Evolutionary conservation across 2,113 vertebrate species (phyloP), one percentile per base, ranked within the genome.

Genomic region (Sander lucioperca): DNA sequence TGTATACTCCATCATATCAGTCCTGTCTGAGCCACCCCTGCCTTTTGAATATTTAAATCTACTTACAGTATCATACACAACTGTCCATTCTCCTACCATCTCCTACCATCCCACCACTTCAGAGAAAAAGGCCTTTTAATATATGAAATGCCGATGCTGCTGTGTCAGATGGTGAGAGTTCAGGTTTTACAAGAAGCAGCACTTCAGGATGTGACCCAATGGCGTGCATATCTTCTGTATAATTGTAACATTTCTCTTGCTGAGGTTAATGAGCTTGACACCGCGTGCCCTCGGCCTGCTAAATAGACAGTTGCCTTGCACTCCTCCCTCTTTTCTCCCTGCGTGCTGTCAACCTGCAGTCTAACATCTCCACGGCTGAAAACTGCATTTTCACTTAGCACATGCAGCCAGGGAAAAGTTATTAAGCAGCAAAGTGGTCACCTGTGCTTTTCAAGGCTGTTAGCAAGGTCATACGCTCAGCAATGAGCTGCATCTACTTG

Each of bases 401-500:
- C 54, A 70, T 81, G 82, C 86, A 92, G 87, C 78, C 83, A 84
- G 89, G 94, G 91, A 84, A 95, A 96, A 95, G 93, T 95, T 95
- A 94, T 95, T 91, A 91, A 91, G 91, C 94, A 86, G 94, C 82
- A 89, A 70, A 93, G 94, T 96, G 96, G 96, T 97, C 96, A 96
- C 90, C 95, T 90, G 91, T 85, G 89, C 93, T 95, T 95, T 86
- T 95, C 93, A 95, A 94, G 94, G 82, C 84, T 67, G 63, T 95
- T 96, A 94, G 95, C 95, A 97, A 97, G 97, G 97, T 97, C 96
- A 94, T 82, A 80, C 48, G 27, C 74, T 84, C 86, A 65, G 83
- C 96, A 96, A 95, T 95, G 94, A 96, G 95, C 95, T 96, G 95
- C 93, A 94, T 94, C 94, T 94, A 93, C 95, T 96, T 95, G 96